These are phyloP conservation scores for Sturnus vulgaris DNA, from an alignment of 2,113 vertebrate species.

Conservation along the genomic window DNA sequence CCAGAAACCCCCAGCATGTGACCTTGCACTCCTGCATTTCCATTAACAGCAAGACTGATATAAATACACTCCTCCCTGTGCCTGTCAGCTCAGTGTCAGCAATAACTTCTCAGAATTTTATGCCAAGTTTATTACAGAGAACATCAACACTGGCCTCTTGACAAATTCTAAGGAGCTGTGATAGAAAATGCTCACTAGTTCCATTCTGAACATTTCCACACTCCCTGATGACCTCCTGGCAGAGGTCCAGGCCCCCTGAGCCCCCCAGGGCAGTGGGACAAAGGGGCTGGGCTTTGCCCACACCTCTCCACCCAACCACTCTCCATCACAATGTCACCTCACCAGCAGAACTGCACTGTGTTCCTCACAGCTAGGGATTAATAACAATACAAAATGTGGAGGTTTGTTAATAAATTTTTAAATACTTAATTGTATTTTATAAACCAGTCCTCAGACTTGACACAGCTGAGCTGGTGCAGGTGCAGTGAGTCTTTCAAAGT, in stretches of 20 bases:
- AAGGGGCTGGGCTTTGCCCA: rapidly evolving
- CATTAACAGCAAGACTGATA: background rate
- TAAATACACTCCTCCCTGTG: background rate
- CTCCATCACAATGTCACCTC: background rate
- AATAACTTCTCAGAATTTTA: background rate
- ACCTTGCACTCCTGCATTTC: background rate
- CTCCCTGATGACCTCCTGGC: rapidly evolving
- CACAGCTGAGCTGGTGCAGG: background rate
- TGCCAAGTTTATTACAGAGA: background rate
- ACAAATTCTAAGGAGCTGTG: background rate
- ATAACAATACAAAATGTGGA: background rate
- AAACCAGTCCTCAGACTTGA: background rate
- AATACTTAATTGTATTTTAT: background rate
- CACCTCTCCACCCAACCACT: background rate
- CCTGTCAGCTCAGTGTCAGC: background rate
- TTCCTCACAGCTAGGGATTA: background rate
- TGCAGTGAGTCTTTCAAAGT: background rate
- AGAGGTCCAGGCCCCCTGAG: rapidly evolving
- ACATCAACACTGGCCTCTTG: background rate
- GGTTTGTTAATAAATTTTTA: background rate
- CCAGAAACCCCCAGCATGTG: background rate
- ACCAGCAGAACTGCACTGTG: background rate
- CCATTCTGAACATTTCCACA: rapidly evolving
- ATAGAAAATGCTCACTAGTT: rapidly evolving
- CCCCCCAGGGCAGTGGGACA: background rate